phyloP scores from a whole-genome alignment of 2,797 vertebrate species.

The Diglossa cyanea region DNA sequence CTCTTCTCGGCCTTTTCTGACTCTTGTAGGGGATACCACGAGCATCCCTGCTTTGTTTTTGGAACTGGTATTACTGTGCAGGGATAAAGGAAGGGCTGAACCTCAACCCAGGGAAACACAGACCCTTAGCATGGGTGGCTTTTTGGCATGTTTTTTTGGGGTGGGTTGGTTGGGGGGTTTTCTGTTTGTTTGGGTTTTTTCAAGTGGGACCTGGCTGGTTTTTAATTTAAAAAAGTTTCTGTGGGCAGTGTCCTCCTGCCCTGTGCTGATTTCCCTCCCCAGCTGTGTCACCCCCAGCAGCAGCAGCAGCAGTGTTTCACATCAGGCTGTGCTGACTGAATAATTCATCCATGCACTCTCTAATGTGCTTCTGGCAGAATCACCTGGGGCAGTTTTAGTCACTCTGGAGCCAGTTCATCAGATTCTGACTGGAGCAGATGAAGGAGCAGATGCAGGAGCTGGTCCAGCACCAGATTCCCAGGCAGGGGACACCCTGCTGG shows the following conservation, averaged over 20 bases:
- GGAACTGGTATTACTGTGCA: neutral
- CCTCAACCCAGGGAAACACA: neutral
- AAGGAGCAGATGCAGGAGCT: slow-evolving; percentile 33
- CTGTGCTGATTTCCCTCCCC: neutral
- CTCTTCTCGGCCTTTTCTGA: neutral
- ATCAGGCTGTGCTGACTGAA: neutral
- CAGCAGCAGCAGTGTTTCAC: neutral
- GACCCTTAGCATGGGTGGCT: neutral
- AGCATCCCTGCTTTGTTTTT: neutral
- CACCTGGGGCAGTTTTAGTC: neutral
- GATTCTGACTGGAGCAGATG: neutral
- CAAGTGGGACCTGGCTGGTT: neutral
- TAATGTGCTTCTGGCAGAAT: slow-evolving; percentile 1
- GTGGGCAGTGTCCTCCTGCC: neutral
- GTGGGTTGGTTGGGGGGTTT: neutral
- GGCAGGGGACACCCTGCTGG: neutral
- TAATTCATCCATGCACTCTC: neutral
- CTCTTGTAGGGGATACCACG: neutral
- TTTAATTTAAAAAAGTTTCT: neutral
- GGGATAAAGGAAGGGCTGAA: neutral
- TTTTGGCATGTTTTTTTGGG: neutral
- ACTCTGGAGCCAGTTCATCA: neutral
- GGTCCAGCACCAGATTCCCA: neutral
- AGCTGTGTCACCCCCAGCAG: neutral
- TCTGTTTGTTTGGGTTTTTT: neutral